phyloP scores from a whole-genome alignment of 2,113 vertebrate species.

The Pogona vitticeps region DNA sequence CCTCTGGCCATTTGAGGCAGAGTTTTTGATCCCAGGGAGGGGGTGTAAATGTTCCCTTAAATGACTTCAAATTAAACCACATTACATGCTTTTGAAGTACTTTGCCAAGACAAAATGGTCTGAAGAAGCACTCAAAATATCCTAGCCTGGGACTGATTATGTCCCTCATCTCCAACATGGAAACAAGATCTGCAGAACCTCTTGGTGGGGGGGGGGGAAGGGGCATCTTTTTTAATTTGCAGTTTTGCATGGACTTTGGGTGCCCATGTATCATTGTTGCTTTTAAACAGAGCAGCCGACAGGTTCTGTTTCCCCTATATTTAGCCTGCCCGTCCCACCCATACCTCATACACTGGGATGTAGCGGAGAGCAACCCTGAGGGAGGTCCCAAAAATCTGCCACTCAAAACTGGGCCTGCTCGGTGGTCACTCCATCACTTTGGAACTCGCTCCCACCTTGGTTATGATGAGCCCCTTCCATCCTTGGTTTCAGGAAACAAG shows the following conservation, averaged over 20 bases:
- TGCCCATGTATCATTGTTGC: background rate
- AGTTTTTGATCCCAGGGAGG: background rate
- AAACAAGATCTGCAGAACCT: too few species aligned
- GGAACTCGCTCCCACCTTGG: too few species aligned
- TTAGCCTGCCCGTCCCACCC: too few species aligned
- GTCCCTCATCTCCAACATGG: background rate
- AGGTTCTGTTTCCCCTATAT: background rate
- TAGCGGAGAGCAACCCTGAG: too few species aligned
- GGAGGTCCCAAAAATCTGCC: too few species aligned
- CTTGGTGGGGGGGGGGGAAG: background rate
- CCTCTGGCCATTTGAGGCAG: background rate
- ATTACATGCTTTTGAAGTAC: background rate
- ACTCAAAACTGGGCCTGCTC: too few species aligned
- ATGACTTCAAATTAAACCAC: background rate
- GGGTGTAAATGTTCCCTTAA: background rate
- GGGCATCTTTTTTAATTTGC: background rate
- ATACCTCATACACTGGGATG: too few species aligned
- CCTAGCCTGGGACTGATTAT: background rate
- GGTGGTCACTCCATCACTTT: too few species aligned
- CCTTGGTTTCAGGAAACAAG: too few species aligned
- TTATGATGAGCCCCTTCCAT: too few species aligned
- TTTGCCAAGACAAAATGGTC: background rate
- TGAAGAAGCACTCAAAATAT: background rate
- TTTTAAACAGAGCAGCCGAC: background rate
- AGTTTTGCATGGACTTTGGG: too few species aligned